phyloP scores from a whole-genome alignment of 2,797 vertebrate species.

The Atherinosoma microstoma region DNA sequence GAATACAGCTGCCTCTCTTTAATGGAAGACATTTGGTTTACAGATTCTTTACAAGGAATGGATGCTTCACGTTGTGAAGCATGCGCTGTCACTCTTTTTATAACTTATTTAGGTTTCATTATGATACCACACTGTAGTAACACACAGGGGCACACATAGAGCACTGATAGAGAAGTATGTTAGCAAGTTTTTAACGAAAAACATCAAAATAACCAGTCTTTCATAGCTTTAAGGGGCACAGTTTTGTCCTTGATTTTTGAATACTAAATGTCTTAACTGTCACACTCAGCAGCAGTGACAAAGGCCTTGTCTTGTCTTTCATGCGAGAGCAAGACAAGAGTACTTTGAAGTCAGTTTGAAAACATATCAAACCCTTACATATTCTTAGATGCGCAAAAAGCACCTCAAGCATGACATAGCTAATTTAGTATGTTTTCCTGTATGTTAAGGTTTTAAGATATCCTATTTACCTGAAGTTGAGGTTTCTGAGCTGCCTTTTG shows the following conservation, averaged over 20 bases:
- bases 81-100: conserved; percentile 21
- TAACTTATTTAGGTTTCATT: background rate
- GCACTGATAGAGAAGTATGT: conserved; percentile 4
- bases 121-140: background rate
- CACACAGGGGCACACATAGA: background rate
- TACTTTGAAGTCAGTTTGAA: conserved; percentile 48
- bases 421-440: conserved; percentile 18
- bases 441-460: conserved; percentile 4
- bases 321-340: conserved; percentile 31
- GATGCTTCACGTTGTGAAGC: conserved; percentile 8
- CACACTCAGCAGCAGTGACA: conserved; percentile 53
- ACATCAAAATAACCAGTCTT: conserved; percentile 20
- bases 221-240: conserved; percentile 26
- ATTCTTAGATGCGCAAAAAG: conserved; percentile 25
- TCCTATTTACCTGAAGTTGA: background rate
- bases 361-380: conserved; percentile 36
- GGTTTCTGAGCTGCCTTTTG: conserved; percentile 15
- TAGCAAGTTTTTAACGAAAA: conserved; percentile 34
- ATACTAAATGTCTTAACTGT: conserved; percentile 57
- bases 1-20: conserved; percentile 1
- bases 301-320: conserved; percentile 58
- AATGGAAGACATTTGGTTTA: conserved; percentile 2
- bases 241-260: conserved; percentile 58
- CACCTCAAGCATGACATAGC: conserved; percentile 12
- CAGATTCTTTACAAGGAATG: conserved; percentile 13